phyloP scores from a whole-genome alignment of 2,797 vertebrate genomes.

The Cryptoprocta ferox region DNA sequence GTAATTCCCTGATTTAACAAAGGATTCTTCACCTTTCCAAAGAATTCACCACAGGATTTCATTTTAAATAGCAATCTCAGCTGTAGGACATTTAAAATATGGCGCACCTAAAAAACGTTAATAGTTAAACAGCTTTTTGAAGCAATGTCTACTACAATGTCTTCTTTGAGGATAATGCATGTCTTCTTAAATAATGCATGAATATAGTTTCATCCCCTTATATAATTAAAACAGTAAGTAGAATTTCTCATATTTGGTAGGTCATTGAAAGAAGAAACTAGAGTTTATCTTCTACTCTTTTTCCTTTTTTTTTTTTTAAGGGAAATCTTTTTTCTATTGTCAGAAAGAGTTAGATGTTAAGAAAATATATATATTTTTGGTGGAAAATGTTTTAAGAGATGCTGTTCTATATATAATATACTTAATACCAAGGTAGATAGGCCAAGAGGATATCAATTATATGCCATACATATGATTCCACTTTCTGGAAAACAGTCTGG shows the following conservation, averaged over 20 bases:
- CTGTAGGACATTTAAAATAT: slow-evolving; percentile 21
- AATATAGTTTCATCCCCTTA: neutral
- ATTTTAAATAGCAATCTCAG: slow-evolving; percentile 6
- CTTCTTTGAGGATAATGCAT: slow-evolving; percentile 20
- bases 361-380: neutral
- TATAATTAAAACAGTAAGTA: slow-evolving; percentile 36
- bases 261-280: neutral
- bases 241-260: neutral
- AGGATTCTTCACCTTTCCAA: slow-evolving; percentile 10
- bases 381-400: slow-evolving; percentile 7
- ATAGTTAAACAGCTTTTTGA: neutral
- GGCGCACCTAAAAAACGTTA: neutral
- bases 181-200: neutral
- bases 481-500: neutral
- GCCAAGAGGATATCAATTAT: neutral
- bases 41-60: neutral
- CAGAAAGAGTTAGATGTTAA: neutral
- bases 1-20: neutral
- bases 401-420: neutral
- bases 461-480: neutral
- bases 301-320: neutral
- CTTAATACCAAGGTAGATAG: neutral
- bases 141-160: neutral
- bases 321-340: neutral
- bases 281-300: slow-evolving; percentile 8